Base-by-base conservation (phyloP, 2,888 invertebrate species). In the Priocnemis perturbator region DNA sequence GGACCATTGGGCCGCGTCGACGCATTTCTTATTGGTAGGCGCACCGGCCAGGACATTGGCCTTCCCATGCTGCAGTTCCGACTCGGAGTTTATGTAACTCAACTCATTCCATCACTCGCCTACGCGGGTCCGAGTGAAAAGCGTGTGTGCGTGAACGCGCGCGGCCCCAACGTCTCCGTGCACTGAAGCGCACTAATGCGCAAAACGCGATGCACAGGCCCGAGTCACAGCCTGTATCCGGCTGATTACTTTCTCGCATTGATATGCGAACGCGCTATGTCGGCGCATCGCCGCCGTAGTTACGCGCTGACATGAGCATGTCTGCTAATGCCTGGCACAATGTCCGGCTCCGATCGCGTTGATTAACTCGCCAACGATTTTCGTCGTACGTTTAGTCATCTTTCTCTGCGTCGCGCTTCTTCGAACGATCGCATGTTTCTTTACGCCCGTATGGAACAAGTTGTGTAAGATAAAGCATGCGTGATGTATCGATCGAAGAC, bases 31-130 rank as follows among this genome's bases (percentile, higher is more conserved):
- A 62, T 76, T 74, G 69, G 11, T 71, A 73, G 68, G 65, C 65
- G 59, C 67, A 30, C 21, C 70, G 71, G 73, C 64, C 81, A 83
- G 85, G 85, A 85, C 85, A 85, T 85, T 85, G 85, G 85, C 85
- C 85, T 85, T 85, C 84, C 37, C 79, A 71, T 73, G 74, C 64
- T 63, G 74, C 68, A 74, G 74, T 81, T 81, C 76, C 81, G 77
- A 73, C 72, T 72, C 60, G 71, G 67, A 71, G 73, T 85, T 85
- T 85, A 85, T 75, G 81, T 84, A 85, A 85, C 82, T 73, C 75
- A 85, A 85, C 82, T 73, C 75, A 72, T 78, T 76, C 69, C 79
- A 48, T 62, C 64, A 56, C 66, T 64, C 20, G 61, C 57, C 20
- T 20, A 37, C 57, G 44, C 55, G 57, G 7, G 50, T n/a, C 17